Percentiles rank a stretch among this genome's conserved stretches.
Conservation (phyloP, 1,140 invertebrate genomes). For the Scaptomyza montana region DNA sequence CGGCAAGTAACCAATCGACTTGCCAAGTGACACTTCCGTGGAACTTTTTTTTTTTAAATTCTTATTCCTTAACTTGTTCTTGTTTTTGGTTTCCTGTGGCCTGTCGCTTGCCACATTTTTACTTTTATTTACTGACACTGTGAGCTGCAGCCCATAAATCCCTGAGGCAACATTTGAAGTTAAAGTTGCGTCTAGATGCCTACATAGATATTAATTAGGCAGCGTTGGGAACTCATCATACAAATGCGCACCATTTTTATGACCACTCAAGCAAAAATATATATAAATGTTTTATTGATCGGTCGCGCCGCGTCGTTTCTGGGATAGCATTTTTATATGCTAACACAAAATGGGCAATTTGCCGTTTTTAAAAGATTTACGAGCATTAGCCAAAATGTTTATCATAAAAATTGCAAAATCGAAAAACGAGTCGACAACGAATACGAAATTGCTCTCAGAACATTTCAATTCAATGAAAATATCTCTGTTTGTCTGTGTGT, state of each 20-base stretch:
- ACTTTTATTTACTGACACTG: slow-evolving; percentile 41
- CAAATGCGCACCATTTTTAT: slow-evolving; percentile 63
- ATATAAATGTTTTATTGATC: slow-evolving; percentile 80
- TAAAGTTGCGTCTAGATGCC: slow-evolving; percentile 17
- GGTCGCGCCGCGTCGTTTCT: slow-evolving; percentile 9
- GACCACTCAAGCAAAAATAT: slow-evolving; percentile 57
- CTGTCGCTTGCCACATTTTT: slow-evolving; percentile 42
- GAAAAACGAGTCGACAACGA: slow-evolving; percentile 43
- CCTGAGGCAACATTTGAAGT: slow-evolving; percentile 16
- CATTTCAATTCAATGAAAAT: slow-evolving; percentile 31
- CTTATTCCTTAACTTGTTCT: background rate
- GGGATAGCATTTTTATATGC: slow-evolving; percentile 11
- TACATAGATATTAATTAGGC: slow-evolving; percentile 65
- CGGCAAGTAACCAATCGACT: slow-evolving; percentile 38
- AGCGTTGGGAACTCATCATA: slow-evolving; percentile 39
- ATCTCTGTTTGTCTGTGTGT: background rate
- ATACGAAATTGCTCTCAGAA: slow-evolving; percentile 19
- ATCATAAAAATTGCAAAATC: slow-evolving; percentile 69
- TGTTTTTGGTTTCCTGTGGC: background rate
- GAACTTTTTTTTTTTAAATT: slow-evolving; percentile 22
- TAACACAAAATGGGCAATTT: slow-evolving; percentile 70
- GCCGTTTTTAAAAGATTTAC: slow-evolving; percentile 79
- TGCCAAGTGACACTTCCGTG: slow-evolving; percentile 68
- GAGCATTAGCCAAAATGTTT: slow-evolving; percentile 53
- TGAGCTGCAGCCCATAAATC: slow-evolving; percentile 52